phyloP scores from a whole-genome alignment of 2,888 invertebrate genomes.

The Mythimna albipuncta region DNA sequence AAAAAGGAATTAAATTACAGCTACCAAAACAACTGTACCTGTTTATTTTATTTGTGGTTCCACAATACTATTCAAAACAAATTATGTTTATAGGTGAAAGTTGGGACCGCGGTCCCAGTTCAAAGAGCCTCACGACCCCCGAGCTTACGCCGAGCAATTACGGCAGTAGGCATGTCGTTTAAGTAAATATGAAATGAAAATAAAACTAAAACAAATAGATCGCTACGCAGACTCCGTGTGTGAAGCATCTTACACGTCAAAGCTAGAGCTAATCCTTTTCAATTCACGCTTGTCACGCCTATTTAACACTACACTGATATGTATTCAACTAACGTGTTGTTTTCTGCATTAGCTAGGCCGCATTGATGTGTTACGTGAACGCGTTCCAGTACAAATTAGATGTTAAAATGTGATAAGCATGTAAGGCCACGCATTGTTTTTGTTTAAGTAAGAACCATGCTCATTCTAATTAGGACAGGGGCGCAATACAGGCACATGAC shows the following conservation, averaged over 20 bases:
- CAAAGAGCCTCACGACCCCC: no score
- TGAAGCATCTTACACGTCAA: constrained; percentile 9
- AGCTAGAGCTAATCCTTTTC: constrained; percentile 29
- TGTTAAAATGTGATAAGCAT: constrained; percentile 51
- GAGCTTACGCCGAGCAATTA: neutral
- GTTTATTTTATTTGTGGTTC: no score
- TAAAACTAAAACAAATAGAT: constrained; percentile 9
- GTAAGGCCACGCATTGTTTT: constrained; percentile 46
- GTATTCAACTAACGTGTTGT: constrained; percentile 30
- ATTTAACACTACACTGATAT: constrained; percentile 21
- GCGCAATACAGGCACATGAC: constrained; percentile 17
- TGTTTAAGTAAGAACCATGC: constrained; percentile 40
- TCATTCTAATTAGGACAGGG: constrained; percentile 37
- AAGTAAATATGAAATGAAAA: neutral
- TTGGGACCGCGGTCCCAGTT: no score
- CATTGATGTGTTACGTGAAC: constrained; percentile 24
- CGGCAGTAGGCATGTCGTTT: neutral
- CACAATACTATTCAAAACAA: no score
- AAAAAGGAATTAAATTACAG: no score
- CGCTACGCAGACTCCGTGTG: neutral
- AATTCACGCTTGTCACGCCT: constrained; percentile 29
- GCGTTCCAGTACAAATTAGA: constrained; percentile 51
- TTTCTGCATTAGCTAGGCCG: constrained; percentile 14
- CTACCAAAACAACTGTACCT: no score
- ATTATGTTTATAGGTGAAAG: no score